Conservation (phyloP, 2,888 invertebrate species). For the Neocrepidodera transversa region DNA sequence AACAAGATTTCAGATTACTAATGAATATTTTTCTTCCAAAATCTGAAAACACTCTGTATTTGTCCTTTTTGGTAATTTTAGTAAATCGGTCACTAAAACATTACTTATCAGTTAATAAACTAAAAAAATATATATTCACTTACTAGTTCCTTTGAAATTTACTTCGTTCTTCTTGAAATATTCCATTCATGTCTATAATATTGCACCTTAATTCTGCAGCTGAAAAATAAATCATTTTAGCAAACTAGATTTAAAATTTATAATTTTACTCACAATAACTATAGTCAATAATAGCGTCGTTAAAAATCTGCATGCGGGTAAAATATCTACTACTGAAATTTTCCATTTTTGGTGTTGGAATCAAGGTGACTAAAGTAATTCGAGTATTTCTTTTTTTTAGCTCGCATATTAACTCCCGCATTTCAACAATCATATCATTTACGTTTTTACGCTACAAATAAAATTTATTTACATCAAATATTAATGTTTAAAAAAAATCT, state of each 20-base stretch:
- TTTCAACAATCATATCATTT: constrained; percentile 48
- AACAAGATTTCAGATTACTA: constrained; percentile 44
- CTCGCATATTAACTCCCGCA: constrained; percentile 44
- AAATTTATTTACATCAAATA: neutral
- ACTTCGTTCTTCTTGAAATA: constrained; percentile 45
- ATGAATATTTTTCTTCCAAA: constrained; percentile 51
- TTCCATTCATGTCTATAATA: constrained; percentile 49
- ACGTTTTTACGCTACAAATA: constrained; percentile 43
- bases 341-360: constrained; percentile 48
- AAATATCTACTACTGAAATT: constrained; percentile 35
- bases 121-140: constrained; percentile 39
- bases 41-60: constrained; percentile 50
- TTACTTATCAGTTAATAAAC: too few species aligned
- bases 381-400: constrained; percentile 46
- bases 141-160: constrained; percentile 47
- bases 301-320: constrained; percentile 47
- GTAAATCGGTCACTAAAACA: constrained; percentile 48
- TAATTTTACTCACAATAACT: constrained; percentile 44
- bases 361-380: constrained; percentile 48
- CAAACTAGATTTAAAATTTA: too few species aligned
- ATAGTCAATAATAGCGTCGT: constrained; percentile 49
- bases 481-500: constrained; percentile 6
- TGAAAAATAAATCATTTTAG: constrained; percentile 28
- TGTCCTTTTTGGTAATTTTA: constrained; percentile 47
- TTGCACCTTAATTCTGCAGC: constrained; percentile 44